Conservation (phyloP, 2,888 invertebrate species). For the Aspidiotus destructor region DNA sequence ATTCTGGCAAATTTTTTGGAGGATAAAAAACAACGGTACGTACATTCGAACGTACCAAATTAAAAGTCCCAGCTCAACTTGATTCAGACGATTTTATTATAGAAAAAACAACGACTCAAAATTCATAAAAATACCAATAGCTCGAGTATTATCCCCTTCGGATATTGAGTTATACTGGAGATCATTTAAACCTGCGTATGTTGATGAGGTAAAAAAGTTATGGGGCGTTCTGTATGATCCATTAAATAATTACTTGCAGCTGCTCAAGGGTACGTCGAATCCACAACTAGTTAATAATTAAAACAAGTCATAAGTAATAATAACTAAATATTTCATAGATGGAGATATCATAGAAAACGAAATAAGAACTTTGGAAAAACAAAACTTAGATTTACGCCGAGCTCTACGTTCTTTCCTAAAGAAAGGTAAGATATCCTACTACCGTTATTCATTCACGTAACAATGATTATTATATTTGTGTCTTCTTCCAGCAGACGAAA, state of each 20-base stretch:
- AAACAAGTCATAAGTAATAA: background rate
- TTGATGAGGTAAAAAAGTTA: constrained; percentile 8
- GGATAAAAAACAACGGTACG: constrained; percentile 1
- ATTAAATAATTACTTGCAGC: background rate
- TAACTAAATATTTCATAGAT: background rate
- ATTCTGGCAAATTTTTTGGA: constrained; percentile 3
- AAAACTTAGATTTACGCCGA: background rate
- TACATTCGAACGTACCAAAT: background rate
- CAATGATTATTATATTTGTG: too few species aligned
- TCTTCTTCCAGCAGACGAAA: too few species aligned
- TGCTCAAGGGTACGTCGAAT: background rate
- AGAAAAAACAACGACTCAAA: background rate
- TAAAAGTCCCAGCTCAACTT: background rate
- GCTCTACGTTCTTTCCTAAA: background rate
- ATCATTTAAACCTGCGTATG: background rate
- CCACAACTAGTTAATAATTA: background rate
- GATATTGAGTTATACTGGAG: constrained; percentile 16
- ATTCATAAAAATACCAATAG: constrained; percentile 7
- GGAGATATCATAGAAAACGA: background rate
- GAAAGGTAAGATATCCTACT: background rate
- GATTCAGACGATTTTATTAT: background rate
- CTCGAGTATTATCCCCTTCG: background rate
- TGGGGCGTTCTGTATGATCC: constrained; percentile 3
- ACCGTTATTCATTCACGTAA: too few species aligned
- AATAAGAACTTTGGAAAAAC: constrained; percentile 8